Evolutionary conservation across 2,797 vertebrate species (phyloP), one percentile per base, ranked within the genome.

Genomic region (Tinamus major): DNA sequence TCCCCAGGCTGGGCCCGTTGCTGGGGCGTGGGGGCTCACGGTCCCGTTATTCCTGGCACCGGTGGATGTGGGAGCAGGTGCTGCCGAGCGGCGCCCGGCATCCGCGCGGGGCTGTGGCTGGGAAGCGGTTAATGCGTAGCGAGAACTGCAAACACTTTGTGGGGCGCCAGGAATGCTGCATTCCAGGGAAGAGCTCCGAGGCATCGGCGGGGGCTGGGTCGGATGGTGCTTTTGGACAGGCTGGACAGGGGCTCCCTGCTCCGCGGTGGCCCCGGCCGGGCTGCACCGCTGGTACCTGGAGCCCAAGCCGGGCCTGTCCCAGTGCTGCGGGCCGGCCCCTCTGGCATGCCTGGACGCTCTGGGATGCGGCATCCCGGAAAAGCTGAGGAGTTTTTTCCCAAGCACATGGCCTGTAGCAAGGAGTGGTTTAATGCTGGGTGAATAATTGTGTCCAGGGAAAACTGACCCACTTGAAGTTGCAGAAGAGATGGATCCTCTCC

Each of bases 101-200:
- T 48, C 46, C 21, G 21, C 20, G 10, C 10, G 46, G 46, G 21
- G 19, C 11, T 33, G 29, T 14, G 69, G 67, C 76, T 7, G 84
- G 90, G 89, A 85, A 92, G 75, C 8, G 4, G 91, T 96, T 94
- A 96, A 95, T 6, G 31, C 20, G 33, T 65, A 21, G 82, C 90
- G 78, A 5, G 1, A 76, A 85, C 82, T 92, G 96, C 46, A 86
- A 95, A 94, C 89, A 91, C 85, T 96, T 96, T 93, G 95, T 92
- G 79, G 82, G 82, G 87, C 87, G 87, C 95, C 9, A 69, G 93
- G 96, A 92, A 70, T 82, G 81, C 92, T 92, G 58, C 92, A 94
- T 96, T 95, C 95, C 95, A 96, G 92, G 91, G 84, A 96, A 94
- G 91, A 93, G 78, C 89, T 91, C 69, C 69, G 85, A 93, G 24